Conservation (phyloP, 2,113 vertebrate genomes). For the Rhadina sibilatrix region DNA sequence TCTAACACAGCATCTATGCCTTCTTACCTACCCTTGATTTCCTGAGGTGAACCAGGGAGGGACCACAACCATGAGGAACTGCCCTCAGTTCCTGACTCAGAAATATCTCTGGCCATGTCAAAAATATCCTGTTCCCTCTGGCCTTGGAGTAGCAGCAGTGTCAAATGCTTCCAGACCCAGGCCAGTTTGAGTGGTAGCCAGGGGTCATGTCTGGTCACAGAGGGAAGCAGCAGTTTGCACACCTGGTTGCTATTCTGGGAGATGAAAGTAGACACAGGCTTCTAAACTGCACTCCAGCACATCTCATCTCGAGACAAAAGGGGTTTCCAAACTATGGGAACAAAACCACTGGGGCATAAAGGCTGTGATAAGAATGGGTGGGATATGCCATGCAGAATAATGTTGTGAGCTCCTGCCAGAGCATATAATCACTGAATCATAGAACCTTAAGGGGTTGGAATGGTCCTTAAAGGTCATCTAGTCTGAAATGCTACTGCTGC, state of each 20-base stretch:
- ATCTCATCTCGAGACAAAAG: background rate
- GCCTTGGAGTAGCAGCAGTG: background rate
- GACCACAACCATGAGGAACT: background rate
- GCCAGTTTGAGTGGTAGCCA: background rate
- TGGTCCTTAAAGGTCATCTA: background rate
- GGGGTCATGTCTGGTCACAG: background rate
- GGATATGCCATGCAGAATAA: background rate
- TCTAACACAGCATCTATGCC: background rate
- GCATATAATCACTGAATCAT: background rate
- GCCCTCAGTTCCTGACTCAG: background rate
- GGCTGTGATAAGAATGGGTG: background rate
- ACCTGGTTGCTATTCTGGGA: background rate
- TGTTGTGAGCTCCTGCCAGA: background rate
- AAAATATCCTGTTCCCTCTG: background rate
- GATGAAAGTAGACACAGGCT: background rate
- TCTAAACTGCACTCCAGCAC: background rate
- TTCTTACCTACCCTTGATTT: background rate
- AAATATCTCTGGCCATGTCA: background rate
- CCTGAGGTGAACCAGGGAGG: background rate
- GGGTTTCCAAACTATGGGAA: background rate
- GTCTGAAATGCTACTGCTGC: background rate
- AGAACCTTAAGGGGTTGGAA: background rate
- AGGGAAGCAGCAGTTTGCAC: accelerated
- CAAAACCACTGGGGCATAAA: background rate
- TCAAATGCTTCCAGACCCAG: background rate